A percentile compares a stretch with the other conserved stretches of the same genome.
Conservation (phyloP, 1,140 invertebrate species). For the Goniozus legneri region DNA sequence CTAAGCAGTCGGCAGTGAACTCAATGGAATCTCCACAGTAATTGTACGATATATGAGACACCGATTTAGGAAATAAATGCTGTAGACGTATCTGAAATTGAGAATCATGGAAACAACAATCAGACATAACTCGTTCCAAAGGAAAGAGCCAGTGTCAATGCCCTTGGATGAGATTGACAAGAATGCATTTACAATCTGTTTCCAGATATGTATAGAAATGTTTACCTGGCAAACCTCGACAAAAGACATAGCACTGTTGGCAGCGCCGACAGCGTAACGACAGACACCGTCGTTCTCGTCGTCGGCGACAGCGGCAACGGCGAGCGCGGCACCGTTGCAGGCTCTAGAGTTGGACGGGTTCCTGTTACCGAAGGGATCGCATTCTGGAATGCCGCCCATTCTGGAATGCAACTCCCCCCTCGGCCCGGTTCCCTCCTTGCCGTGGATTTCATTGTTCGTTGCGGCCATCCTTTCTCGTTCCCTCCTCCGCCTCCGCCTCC, state of each 20-base stretch:
- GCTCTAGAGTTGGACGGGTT: conserved; percentile 31
- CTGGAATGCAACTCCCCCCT: conserved; percentile 48
- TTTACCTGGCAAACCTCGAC: conserved; percentile 50
- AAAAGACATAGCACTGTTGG: conserved; percentile 46
- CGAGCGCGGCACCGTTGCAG: conserved; percentile 5
- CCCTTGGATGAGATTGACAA: too few relatives aligned
- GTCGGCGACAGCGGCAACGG: conserved; percentile 21
- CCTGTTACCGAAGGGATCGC: conserved; percentile 46
- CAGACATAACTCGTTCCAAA: too few relatives aligned
- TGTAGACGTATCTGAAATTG: conserved; percentile 45
- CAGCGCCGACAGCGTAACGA: conserved; percentile 44
- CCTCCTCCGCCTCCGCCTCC: too few relatives aligned
- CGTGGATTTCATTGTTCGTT: conserved; percentile 40
- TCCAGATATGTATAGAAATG: too few relatives aligned
- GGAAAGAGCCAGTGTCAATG: too few relatives aligned
- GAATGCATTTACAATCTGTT: too few relatives aligned
- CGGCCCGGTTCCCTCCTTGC: background rate
- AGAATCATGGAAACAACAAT: too few relatives aligned
- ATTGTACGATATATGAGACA: conserved; percentile 29
- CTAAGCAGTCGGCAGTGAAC: conserved; percentile 42
- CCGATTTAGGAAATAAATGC: conserved; percentile 44
- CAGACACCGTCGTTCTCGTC: conserved; percentile 33
- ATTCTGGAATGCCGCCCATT: conserved; percentile 54
- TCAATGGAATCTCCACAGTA: conserved; percentile 44
- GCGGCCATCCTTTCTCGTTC: conserved; percentile 31